Percentiles rank a stretch among this genome's conserved stretches.
Conservation (phyloP, 2,797 vertebrate genomes). For the Alcedo atthis region DNA sequence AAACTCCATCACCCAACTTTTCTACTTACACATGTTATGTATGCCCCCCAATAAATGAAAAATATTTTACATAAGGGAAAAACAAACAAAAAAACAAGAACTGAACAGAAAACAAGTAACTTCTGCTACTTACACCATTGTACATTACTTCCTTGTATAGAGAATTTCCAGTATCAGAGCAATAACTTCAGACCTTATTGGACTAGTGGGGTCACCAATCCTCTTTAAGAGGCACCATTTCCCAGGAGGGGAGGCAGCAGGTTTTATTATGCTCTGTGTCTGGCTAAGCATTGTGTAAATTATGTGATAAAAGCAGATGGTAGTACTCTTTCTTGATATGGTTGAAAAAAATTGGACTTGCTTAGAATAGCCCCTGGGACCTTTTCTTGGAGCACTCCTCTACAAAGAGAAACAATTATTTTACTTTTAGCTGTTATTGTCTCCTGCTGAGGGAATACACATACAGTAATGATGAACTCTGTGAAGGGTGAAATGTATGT, state of each 20-base stretch:
- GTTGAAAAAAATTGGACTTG: conserved; percentile 30
- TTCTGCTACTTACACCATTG: not conserved
- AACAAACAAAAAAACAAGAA: not conserved
- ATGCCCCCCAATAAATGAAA: not conserved
- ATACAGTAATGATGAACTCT: not conserved
- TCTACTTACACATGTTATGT: not conserved
- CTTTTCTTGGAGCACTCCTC: conserved; percentile 19
- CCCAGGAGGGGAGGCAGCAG: not conserved
- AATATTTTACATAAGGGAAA: not conserved
- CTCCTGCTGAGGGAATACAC: not conserved
- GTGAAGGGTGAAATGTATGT: conserved; percentile 7
- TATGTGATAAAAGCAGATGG: conserved; percentile 38
- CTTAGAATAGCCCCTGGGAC: conserved; percentile 10
- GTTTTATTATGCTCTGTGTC: conserved; percentile 5
- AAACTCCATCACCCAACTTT: not conserved
- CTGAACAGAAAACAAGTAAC: not conserved
- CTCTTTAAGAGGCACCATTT: not conserved
- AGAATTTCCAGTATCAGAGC: not conserved
- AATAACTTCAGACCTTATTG: not conserved
- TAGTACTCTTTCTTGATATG: not conserved
- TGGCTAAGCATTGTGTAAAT: conserved; percentile 34
- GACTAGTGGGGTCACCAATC: not conserved
- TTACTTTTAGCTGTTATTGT: conserved; percentile 5
- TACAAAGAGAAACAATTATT: conserved; percentile 38
- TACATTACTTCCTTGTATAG: not conserved